Base-by-base conservation (phyloP, 2,797 vertebrate genomes). In the Echeneis naucrates region DNA sequence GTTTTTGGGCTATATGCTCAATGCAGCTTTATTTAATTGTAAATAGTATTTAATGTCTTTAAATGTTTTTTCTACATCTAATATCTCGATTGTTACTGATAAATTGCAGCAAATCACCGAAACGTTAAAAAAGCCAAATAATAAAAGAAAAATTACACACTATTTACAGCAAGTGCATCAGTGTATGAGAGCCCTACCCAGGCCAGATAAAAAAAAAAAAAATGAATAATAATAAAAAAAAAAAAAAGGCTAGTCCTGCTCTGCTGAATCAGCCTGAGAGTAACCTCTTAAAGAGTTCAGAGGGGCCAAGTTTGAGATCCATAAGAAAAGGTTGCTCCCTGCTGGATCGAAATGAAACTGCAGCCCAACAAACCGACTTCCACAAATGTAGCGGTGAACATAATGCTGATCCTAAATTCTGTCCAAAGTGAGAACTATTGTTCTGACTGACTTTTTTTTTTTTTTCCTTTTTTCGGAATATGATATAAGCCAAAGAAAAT, bases 281-380 rank as follows among this genome's bases (percentile, higher is more conserved):
- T 78, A 67, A 65, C 65, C 73, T 78, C 59, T 26, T 62, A 21
- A 32, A 50, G 77, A 65, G 45, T 59, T 80, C 51, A 69, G 47
- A 1, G 5, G 35, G 50, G 58, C 55, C 4, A 12, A 58, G 40
- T 11, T 10, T 55, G 44, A 48, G 40, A 80, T 85, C 59, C 47
- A 16, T 59, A 67, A 88, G 62, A 67, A 78, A 81, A 88, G 63
- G 82, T 54, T 83, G 76, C 90, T 42, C 82, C 83, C 89, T 92
- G 84, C 85, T 91, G 90, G 87, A 48, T 32, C 14, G 2, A 72
- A 73, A 60, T 61, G 26, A 27, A 78, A 85, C 40, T 87, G 72
- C 84, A 86, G n/a, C 30, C n/a, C 47, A 13, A 64, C 4, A 52
- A 26, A 45, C 5, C 0, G 1, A 17, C 37, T 17, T 37, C 33